Conservation (phyloP, 2,888 invertebrate species). For the Parapristionchus giblindavisi region DNA sequence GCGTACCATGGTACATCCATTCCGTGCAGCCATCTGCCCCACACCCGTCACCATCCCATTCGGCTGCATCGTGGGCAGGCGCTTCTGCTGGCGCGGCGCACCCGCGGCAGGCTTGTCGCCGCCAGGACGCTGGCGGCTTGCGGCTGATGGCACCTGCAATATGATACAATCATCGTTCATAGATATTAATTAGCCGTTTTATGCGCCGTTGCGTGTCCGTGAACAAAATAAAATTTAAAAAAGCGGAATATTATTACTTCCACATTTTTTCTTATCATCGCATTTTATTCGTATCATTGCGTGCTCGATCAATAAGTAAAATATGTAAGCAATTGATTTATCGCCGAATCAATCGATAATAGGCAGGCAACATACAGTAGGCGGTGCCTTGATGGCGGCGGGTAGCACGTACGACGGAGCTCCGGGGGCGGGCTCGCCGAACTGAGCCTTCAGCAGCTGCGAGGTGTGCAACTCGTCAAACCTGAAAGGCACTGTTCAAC, state of each 20-base stretch:
- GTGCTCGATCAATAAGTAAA: not conserved
- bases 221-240: not conserved
- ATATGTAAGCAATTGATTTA: no score
- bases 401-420: slow-evolving; percentile 9
- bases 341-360: not conserved
- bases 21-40: slow-evolving; percentile 10
- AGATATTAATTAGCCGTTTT: no score
- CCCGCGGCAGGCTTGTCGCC: no score
- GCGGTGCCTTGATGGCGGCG: not conserved
- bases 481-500: not conserved
- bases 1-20: slow-evolving; percentile 11
- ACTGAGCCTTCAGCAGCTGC: not conserved
- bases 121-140: no score
- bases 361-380: not conserved
- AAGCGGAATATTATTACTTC: not conserved
- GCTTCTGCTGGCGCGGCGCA: not conserved
- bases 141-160: no score
- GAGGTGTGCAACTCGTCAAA: not conserved
- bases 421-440: slow-evolving; percentile 15
- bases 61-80: not conserved
- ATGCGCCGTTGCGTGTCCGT: no score
- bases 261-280: not conserved
- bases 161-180: no score
- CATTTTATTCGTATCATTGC: not conserved
- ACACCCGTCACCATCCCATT: slow-evolving; percentile 11